Percentiles rank a stretch among this genome's conserved stretches.
phyloP scores from a whole-genome alignment of 2,888 invertebrate genomes.

The Pecten maximus region DNA sequence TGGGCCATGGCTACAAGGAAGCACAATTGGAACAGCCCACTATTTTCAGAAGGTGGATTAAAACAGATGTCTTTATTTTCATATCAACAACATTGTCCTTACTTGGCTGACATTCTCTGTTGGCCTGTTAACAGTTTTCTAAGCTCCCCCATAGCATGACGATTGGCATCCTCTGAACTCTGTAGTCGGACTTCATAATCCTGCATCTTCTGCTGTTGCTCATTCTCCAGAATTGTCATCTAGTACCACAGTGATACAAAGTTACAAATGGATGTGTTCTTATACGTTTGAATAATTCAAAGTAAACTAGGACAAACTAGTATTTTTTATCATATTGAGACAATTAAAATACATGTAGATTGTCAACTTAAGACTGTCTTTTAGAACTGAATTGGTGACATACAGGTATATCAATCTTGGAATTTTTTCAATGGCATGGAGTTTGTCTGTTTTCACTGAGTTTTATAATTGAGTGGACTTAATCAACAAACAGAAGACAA shows the following conservation, averaged over 20 bases:
- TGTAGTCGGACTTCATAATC: slow-evolving; percentile 79
- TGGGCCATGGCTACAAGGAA: too few species aligned
- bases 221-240: slow-evolving; percentile 77
- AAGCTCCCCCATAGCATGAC: slow-evolving; percentile 75
- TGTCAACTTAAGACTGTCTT: not conserved
- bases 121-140: slow-evolving; percentile 78
- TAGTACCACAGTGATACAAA: slow-evolving; percentile 45
- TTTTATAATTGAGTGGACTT: not conserved
- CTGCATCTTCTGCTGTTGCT: slow-evolving; percentile 71
- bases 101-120: slow-evolving; percentile 81
- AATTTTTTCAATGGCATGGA: not conserved
- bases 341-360: not conserved
- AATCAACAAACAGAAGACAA: too few species aligned
- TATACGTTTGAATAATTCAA: not conserved
- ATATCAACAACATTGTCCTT: slow-evolving; percentile 35
- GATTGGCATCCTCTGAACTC: slow-evolving; percentile 77
- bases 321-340: too few species aligned
- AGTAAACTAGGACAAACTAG: not conserved
- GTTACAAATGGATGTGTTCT: not conserved
- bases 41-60: too few species aligned
- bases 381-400: too few species aligned
- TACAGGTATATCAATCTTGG: too few species aligned
- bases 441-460: not conserved
- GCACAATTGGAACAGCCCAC: too few species aligned
- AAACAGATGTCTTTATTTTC: too few species aligned